These are phyloP conservation scores for Camponotus vicinus DNA, from an alignment of 1,140 invertebrate species.

Conservation along the genomic window DNA sequence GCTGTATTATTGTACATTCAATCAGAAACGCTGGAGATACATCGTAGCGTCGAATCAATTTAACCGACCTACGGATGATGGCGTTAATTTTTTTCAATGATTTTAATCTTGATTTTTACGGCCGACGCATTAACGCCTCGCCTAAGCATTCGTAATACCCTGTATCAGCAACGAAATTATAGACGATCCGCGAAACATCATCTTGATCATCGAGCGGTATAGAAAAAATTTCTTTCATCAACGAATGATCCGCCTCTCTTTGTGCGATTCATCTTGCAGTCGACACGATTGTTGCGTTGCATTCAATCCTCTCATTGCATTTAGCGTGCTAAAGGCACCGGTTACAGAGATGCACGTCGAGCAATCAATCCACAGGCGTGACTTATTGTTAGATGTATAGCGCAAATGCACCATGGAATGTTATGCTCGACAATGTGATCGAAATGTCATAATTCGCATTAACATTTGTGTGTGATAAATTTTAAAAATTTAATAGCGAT, in stretches of 20 bases:
- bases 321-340: slow-evolving; percentile 20
- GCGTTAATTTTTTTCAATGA: slow-evolving; percentile 27
- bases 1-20: slow-evolving; percentile 19
- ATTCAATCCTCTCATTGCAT: slow-evolving; percentile 11
- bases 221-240: neutral
- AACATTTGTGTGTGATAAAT: neutral
- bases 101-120: slow-evolving; percentile 11
- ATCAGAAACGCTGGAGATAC: neutral
- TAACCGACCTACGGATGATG: neutral
- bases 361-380: slow-evolving; percentile 80
- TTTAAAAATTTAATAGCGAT: neutral
- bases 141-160: slow-evolving; percentile 33
- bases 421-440: neutral
- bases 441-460: neutral
- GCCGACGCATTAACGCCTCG: neutral
- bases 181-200: neutral
- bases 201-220: neutral
- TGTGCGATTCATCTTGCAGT: neutral
- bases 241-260: neutral
- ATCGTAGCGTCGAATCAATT: slow-evolving; percentile 44
- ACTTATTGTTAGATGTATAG: too few relatives aligned
- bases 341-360: slow-evolving; percentile 70
- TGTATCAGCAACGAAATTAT: slow-evolving; percentile 35
- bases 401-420: neutral
- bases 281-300: slow-evolving; percentile 19